Evolutionary conservation across 2,797 vertebrate species (phyloP).

Genomic region (Helostoma temminkii): DNA sequence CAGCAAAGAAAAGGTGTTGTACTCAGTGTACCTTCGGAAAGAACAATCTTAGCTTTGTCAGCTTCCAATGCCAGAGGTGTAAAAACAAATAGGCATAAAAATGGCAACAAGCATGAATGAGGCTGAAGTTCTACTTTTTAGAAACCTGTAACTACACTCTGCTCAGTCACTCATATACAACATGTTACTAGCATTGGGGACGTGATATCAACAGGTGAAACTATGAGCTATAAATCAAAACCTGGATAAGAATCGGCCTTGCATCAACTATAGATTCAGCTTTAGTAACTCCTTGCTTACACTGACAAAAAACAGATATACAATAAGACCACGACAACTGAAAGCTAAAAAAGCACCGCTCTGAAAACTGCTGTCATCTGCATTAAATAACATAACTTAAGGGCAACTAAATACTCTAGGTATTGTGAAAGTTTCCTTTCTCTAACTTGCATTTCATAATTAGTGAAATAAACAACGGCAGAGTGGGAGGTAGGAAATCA

Average conservation of each 20-base stretch:
- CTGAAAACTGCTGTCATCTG: constrained; percentile 37
- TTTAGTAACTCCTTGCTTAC: too few species aligned
- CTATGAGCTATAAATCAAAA: too few species aligned
- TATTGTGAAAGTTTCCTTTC: constrained; percentile 13
- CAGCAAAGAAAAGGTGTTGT: constrained; percentile 4
- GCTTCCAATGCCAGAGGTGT: not conserved
- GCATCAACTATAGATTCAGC: too few species aligned
- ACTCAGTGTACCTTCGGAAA: not conserved
- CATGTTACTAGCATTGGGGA: too few species aligned
- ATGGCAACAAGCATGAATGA: not conserved
- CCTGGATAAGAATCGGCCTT: too few species aligned
- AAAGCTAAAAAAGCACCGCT: constrained; percentile 28
- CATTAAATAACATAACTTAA: constrained; percentile 39
- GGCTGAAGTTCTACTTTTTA: not conserved
- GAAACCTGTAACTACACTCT: too few species aligned
- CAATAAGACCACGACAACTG: too few species aligned
- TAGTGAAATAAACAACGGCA: constrained; percentile 2
- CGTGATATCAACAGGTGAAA: too few species aligned
- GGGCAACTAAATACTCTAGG: constrained; percentile 20
- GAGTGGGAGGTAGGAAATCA: not conserved
- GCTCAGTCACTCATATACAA: too few species aligned
- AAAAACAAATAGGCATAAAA: constrained; percentile 4
- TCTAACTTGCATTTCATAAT: constrained; percentile 21
- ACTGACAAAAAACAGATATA: too few species aligned
- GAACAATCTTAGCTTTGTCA: constrained; percentile 9